phyloP scores from a whole-genome alignment of 2,888 invertebrate species.

The Smittia sp. region DNA sequence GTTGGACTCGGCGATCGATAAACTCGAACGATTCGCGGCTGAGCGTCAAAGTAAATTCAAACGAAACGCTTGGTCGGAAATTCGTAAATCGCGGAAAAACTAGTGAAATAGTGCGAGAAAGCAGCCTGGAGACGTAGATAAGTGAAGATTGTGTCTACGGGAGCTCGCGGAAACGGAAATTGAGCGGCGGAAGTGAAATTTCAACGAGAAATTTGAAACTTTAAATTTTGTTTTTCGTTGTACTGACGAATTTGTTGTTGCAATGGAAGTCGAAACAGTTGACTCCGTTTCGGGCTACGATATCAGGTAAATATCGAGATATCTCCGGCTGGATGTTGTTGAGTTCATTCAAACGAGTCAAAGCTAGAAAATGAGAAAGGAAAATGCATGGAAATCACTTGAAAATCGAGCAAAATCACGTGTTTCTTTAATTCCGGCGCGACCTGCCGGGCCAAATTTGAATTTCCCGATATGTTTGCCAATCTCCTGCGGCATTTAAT shows the following conservation, averaged over 20 bases:
- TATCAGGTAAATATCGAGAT: constrained; percentile 20
- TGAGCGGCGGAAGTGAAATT: too few species aligned
- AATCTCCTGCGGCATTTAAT: too few species aligned
- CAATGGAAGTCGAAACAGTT: constrained; percentile 31
- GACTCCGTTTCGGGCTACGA: constrained; percentile 12
- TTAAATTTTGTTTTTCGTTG: neutral
- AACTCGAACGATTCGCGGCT: neutral
- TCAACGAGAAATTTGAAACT: neutral
- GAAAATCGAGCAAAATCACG: too few species aligned
- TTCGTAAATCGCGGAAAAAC: neutral
- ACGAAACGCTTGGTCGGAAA: neutral
- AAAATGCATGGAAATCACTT: too few species aligned
- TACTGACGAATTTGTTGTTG: constrained; percentile 15
- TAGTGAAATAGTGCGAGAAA: neutral
- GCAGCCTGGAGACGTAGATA: neutral
- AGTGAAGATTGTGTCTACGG: neutral
- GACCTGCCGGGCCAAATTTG: too few species aligned
- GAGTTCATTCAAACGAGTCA: neutral
- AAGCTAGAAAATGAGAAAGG: too few species aligned
- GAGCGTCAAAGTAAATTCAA: neutral
- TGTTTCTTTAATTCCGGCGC: too few species aligned
- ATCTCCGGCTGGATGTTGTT: constrained; percentile 10
- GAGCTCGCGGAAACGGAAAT: too few species aligned
- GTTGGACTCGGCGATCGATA: neutral
- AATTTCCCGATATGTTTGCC: too few species aligned